Evolutionary conservation across 2,888 invertebrate species (phyloP).

Genomic region (Leucania comma): DNA sequence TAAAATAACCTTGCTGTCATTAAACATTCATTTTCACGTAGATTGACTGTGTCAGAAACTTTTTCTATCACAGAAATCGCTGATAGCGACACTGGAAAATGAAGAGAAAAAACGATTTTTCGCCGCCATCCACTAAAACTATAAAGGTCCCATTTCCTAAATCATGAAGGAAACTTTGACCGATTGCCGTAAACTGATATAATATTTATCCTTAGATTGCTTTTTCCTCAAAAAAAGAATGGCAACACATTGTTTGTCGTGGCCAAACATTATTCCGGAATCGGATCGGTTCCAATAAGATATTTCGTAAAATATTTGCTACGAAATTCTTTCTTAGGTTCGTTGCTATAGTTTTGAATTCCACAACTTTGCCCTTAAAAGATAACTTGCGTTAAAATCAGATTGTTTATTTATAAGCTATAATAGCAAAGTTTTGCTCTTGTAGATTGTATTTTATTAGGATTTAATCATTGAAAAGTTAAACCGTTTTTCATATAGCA

Average conservation of each 20-base stretch:
- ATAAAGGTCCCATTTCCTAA: slow-evolving; percentile 68
- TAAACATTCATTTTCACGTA: slow-evolving; percentile 50
- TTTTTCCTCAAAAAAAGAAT: slow-evolving; percentile 70
- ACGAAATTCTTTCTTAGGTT: slow-evolving; percentile 49
- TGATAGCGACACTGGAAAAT: slow-evolving; percentile 53
- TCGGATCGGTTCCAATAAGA: slow-evolving; percentile 68
- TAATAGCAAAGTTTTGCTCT: slow-evolving; percentile 20
- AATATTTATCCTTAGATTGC: slow-evolving; percentile 75
- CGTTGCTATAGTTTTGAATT: slow-evolving; percentile 1
- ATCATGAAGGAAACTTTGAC: slow-evolving; percentile 71
- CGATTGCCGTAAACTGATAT: slow-evolving; percentile 72
- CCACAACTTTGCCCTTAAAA: slow-evolving; percentile 7
- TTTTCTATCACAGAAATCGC: slow-evolving; percentile 61
- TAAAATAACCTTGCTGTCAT: slow-evolving; percentile 27
- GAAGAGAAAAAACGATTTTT: slow-evolving; percentile 52
- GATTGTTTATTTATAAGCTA: slow-evolving; percentile 23
- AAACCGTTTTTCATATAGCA: slow-evolving; percentile 13
- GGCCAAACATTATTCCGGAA: slow-evolving; percentile 71
- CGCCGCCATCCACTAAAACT: slow-evolving; percentile 63
- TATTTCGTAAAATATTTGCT: slow-evolving; percentile 55
- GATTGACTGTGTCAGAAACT: slow-evolving; percentile 54
- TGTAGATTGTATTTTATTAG: neutral
- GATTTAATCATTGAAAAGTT: slow-evolving; percentile 10
- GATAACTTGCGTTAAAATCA: slow-evolving; percentile 21
- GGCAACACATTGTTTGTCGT: slow-evolving; percentile 71